These are phyloP conservation scores for Caenorhabditis inopinata DNA, from an alignment of 1,140 invertebrate species.

Conservation along the genomic window DNA sequence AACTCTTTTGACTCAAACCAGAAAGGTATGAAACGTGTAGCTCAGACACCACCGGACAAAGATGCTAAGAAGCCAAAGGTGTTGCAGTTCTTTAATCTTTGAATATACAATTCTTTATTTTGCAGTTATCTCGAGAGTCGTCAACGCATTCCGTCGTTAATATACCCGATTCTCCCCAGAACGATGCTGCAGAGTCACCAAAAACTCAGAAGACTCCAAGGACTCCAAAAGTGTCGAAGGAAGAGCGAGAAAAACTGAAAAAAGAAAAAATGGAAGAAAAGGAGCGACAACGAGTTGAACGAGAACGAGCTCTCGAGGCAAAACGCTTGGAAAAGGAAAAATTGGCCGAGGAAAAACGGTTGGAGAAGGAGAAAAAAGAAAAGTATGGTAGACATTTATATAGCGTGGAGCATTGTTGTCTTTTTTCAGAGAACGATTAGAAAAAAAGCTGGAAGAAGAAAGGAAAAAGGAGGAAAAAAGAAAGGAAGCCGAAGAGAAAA, in stretches of 20 bases:
- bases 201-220: neutral
- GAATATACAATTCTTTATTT: neutral
- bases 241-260: neutral
- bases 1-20: neutral
- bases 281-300: neutral
- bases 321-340: constrained; percentile 25
- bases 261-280: constrained; percentile 5
- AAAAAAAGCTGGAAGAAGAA: constrained; percentile 14
- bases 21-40: neutral
- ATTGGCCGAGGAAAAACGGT: constrained; percentile 7
- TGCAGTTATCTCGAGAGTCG: neutral
- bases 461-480: constrained; percentile 63
- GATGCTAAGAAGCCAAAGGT: constrained; percentile 2
- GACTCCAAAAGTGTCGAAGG: constrained; percentile 13
- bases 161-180: neutral
- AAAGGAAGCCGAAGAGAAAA: constrained; percentile 9
- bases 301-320: neutral
- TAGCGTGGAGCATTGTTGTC: too few species aligned
- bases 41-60: neutral
- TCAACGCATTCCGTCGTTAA: neutral
- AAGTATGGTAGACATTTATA: too few species aligned
- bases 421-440: neutral
- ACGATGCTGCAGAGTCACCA: neutral
- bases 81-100: neutral
- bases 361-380: constrained; percentile 24